phyloP scores from a whole-genome alignment of 2,797 vertebrate genomes.

The Crenuchus spilurus region DNA sequence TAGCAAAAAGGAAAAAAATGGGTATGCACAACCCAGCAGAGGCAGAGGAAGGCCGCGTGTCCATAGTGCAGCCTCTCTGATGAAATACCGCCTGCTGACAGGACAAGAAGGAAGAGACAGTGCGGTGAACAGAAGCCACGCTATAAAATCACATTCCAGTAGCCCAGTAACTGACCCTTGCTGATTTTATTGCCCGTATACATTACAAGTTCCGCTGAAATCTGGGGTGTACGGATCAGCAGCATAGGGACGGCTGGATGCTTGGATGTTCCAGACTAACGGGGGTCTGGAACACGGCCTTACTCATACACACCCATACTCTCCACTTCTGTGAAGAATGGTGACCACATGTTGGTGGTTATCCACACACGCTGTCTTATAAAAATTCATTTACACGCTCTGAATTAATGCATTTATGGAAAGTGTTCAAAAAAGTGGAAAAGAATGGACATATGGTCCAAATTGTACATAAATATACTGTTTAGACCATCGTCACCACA shows the following conservation, averaged over 20 bases:
- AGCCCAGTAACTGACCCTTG: conserved; percentile 49
- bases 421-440: not conserved
- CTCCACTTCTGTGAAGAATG: conserved; percentile 31
- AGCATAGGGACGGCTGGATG: conserved; percentile 22
- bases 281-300: conserved; percentile 36
- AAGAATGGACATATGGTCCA: not conserved
- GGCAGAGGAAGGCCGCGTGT: conserved; percentile 39
- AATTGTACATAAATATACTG: not conserved
- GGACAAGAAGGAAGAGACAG: conserved; percentile 49
- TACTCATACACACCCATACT: conserved; percentile 3
- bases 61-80: conserved; percentile 27
- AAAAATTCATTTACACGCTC: conserved; percentile 25
- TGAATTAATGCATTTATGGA: conserved; percentile 31
- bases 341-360: conserved; percentile 40
- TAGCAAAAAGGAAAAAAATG: conserved; percentile 28
- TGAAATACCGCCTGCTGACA: conserved; percentile 59
- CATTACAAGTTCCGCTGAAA: conserved; percentile 39
- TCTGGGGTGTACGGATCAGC: conserved; percentile 29
- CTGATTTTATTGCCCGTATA: conserved; percentile 48
- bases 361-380: conserved; percentile 29
- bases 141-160: conserved; percentile 40
- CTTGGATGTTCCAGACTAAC: not conserved
- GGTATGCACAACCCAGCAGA: conserved; percentile 18
- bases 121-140: conserved; percentile 46
- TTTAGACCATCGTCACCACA: not conserved